Percentiles rank a stretch among this genome's conserved stretches.
Conservation (phyloP, 2,113 vertebrate genomes). For the Melanotaenia duboulayi region DNA sequence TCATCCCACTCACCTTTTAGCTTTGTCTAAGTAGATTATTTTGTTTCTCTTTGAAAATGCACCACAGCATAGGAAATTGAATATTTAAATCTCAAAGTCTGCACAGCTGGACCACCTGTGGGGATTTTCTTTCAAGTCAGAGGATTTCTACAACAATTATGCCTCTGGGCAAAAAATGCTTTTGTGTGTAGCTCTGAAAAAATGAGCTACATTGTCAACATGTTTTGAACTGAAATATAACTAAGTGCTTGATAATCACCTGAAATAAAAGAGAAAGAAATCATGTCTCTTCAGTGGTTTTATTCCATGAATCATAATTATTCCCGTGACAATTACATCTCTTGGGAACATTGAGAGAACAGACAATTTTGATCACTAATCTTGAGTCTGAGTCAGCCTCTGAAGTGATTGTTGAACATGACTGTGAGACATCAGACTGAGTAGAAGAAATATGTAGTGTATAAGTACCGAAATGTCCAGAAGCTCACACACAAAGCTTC, state of each 20-base stretch:
- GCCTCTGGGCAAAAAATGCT: background rate
- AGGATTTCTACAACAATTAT: background rate
- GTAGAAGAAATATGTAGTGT: background rate
- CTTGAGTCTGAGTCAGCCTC: background rate
- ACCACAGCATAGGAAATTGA: background rate
- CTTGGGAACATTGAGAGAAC: background rate
- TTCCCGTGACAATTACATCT: slow-evolving; percentile 5
- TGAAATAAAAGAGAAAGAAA: background rate
- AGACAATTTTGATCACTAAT: background rate
- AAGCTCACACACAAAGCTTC: background rate
- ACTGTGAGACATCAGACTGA: background rate
- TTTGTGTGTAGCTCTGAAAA: background rate
- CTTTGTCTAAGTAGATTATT: background rate
- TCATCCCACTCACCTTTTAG: slow-evolving; percentile 5
- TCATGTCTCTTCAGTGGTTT: background rate
- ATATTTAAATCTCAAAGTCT: background rate
- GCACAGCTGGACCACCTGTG: background rate
- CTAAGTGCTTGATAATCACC: background rate
- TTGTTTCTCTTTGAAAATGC: slow-evolving; percentile 7
- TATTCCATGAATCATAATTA: background rate
- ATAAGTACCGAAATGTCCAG: background rate
- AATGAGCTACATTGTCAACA: background rate
- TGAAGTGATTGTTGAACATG: background rate
- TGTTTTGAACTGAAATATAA: background rate
- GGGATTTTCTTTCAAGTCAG: background rate